These are phyloP conservation scores for Heliornis fulica DNA, from an alignment of 2,113 vertebrate species.

Conservation along the genomic window DNA sequence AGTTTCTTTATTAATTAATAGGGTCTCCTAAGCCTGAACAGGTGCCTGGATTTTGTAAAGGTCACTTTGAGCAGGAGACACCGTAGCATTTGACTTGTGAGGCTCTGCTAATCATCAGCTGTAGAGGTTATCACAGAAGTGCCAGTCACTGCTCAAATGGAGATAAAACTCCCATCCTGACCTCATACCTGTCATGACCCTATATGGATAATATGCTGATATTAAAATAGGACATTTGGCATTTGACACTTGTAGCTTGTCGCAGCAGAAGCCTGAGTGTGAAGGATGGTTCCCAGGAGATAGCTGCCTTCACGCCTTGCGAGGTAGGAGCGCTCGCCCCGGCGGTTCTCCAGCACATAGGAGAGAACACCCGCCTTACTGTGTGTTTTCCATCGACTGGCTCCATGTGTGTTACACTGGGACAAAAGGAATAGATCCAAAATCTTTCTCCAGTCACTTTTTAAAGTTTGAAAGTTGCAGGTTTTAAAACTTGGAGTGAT, in stretches of 20 bases:
- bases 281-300: not conserved
- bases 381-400: accelerated
- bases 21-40: not conserved
- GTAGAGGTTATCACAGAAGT: not conserved
- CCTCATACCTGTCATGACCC: not conserved
- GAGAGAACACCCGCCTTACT: accelerated
- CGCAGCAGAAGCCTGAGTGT: not conserved
- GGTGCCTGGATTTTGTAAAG: not conserved
- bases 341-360: accelerated
- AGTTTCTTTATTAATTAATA: not conserved
- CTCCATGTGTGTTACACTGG: not conserved
- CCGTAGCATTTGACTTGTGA: not conserved
- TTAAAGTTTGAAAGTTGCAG: not conserved
- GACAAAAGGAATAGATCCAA: not conserved
- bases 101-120: not conserved
- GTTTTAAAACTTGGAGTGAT: not conserved
- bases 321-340: accelerated
- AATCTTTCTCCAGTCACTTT: not conserved
- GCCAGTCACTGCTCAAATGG: not conserved
- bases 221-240: not conserved
- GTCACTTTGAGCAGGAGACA: not conserved
- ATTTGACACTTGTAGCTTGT: not conserved
- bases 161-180: not conserved
- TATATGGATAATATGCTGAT: not conserved
- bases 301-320: accelerated